Base-by-base conservation (phyloP, 2,888 invertebrate genomes). In the Apotomis turbidana region DNA sequence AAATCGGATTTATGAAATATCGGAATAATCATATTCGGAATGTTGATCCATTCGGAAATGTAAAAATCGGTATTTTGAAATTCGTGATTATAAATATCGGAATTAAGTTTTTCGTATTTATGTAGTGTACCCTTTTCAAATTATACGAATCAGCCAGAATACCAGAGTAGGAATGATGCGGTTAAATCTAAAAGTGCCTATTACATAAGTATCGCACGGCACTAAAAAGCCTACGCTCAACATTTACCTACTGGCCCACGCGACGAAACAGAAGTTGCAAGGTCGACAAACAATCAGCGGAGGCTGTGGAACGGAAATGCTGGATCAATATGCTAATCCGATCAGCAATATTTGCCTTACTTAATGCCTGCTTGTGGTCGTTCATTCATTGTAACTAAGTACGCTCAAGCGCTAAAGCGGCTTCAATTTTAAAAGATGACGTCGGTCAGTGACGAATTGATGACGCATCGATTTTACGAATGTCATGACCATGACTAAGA, bases 341-440 rank as follows among this genome's bases (percentile, higher is more conserved):
- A 87, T 86, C 72, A 52, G 68, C 61, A 61, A 68, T 72, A 72
- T 72, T 72, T 68, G 72, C 72, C 72, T 72, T 63, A 72, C 72
- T 72, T 72, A 68, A 68, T 81, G 77, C 76, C 80, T 80, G 81
- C 82, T 82, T 84, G 82, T 82, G 77, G 75, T 78, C 82, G 86
- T 89, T 91, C 93, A 93, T 92, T 93, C 91, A 92, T 89, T 87
- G 87, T 83, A 78, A 86, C 84, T 77, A 71, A 64, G 90, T 90
- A 92, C 84, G 80, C 74, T 83, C 78, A 78, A 54, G 83, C 27
- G 70, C 76, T 74, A 77, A 85, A 88, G 75, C 81, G 77, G 63
- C 73, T 71, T 36, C 3, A 55, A 51, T 36, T 15, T 51, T 5
- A 36, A 44, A 12, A 10, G 36, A 12, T 62, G 61, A 62, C 36